Evolutionary conservation across 2,113 vertebrate genomes (phyloP).

Genomic region (Alethe castanea): DNA sequence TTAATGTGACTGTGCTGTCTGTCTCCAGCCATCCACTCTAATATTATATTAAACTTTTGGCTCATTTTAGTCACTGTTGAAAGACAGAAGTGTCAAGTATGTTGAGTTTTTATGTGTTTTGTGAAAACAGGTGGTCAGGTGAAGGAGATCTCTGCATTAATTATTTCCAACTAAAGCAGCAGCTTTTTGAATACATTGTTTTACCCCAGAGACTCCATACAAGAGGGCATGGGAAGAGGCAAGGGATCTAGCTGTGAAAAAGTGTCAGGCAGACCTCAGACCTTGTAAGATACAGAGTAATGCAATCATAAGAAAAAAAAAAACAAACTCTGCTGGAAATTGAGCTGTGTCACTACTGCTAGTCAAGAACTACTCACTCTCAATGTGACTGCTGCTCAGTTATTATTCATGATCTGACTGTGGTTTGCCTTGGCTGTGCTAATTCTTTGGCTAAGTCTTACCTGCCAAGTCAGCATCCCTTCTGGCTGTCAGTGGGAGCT

Average conservation of each 20-base stretch:
- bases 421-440: background rate
- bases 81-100: background rate
- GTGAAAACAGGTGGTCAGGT: background rate
- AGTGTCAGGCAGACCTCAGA: background rate
- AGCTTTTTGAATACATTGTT: background rate
- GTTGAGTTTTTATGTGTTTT: background rate
- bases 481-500: background rate
- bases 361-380: background rate
- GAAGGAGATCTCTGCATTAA: background rate
- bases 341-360: background rate
- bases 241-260: conserved; percentile 8
- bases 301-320: background rate
- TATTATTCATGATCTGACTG: background rate
- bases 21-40: background rate
- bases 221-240: background rate
- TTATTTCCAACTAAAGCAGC: background rate
- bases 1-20: background rate
- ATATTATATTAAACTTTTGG: background rate
- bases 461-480: background rate
- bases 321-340: background rate
- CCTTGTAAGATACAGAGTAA: background rate
- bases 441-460: background rate
- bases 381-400: background rate
- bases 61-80: background rate
- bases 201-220: background rate